These are phyloP conservation scores for Amblyornis subalaris DNA, from an alignment of 2,113 vertebrate genomes.

Conservation along the genomic window DNA sequence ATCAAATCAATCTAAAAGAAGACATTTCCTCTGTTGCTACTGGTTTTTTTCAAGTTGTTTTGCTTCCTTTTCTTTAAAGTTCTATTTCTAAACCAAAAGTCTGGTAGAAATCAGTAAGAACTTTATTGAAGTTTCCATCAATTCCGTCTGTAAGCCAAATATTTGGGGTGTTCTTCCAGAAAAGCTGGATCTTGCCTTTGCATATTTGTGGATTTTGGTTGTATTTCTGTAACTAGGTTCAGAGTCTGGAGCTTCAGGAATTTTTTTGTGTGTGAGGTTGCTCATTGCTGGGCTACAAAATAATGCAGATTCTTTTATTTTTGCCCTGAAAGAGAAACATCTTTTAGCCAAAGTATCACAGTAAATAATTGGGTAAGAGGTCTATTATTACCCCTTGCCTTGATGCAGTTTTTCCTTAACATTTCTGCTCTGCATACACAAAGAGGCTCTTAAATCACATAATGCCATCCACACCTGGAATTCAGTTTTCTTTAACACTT, in stretches of 20 bases:
- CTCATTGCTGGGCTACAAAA: neutral
- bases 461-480: neutral
- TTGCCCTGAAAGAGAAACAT: neutral
- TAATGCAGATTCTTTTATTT: neutral
- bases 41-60: neutral
- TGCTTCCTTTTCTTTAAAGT: neutral
- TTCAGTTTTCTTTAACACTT: neutral
- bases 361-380: neutral
- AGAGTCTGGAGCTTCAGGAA: neutral
- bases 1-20: neutral
- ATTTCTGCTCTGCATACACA: neutral
- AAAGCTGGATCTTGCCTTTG: neutral
- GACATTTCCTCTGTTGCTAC: neutral
- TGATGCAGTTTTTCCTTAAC: neutral
- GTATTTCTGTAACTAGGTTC: neutral
- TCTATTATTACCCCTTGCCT: neutral
- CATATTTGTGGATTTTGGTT: neutral
- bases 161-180: constrained; percentile 17
- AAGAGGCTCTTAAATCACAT: neutral
- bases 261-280: neutral
- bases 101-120: neutral
- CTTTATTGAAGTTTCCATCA: neutral
- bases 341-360: neutral
- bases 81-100: neutral
- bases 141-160: constrained; percentile 33